Base-by-base conservation (phyloP, 1,140 invertebrate species). In the Triops cancriformis region DNA sequence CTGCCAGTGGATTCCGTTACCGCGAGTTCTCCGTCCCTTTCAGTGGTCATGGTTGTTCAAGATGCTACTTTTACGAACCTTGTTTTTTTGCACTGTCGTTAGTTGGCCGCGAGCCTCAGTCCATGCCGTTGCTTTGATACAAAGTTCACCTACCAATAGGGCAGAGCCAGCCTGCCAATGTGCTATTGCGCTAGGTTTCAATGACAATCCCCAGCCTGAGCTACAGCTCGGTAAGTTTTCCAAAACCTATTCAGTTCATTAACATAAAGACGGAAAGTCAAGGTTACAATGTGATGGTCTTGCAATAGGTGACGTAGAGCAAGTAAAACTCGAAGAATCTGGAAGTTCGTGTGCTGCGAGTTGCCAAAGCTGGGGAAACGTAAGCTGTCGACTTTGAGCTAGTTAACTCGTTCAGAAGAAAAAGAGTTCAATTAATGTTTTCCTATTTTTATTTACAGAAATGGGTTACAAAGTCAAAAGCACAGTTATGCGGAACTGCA, bases 381-480 rank as follows among this genome's bases (percentile, higher is more conserved):
- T 64, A 64, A 64, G 51, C 51, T n/a, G 23, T n/a, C 4, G 5
- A 18, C 14, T 64, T n/a, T n/a, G 10, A 4, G 51, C 51, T n/a
- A 64, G 10, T 64, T 64, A 18, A 6, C 51, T 64, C 51, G 0
- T 23, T 64, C 5, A 12, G 7, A 64, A 18, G n/a, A 64, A 64
- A 64, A n/a, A 23, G 6, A 18, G 23, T 18, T 23, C 14, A 64
- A 18, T 64, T 64, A 23, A 64, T n/a, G n/a, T 23, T 3, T 23
- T 64, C 51, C n/a, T 64, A n/a, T 64, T 64, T 64, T 64, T 64
- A 12, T 45, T 64, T 23, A 64, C 23, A 64, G 51, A 64, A 64
- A 64, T 64, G 51, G 51, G 51, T 64, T 64, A 64, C 51, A 18
- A 64, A 64, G 51, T 64, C 51, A 64, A 64, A 64, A 64, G 51